Evolutionary conservation across 2,888 invertebrate species (phyloP), one percentile per base, ranked within the genome.

Genomic region (Synanthedon andrenaeformis): DNA sequence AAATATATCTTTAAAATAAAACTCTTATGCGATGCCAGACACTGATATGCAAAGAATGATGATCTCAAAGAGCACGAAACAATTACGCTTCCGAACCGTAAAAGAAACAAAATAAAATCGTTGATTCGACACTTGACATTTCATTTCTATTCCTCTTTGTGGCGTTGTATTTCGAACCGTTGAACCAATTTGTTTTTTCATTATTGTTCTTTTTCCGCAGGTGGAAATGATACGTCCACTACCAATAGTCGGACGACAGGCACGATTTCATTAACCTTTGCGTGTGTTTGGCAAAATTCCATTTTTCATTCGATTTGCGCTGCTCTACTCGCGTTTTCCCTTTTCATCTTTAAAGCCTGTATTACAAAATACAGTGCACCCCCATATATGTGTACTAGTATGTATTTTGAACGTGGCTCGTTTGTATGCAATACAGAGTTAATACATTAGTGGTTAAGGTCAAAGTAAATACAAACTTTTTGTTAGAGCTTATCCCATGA

Each of bases 111-210:
- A 62, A 62, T 62, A 63, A 66, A 66, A 63, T 63, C 59, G 58
- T 65, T 62, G 58, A 62, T 64, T 63, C 45, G 45, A 45, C 61
- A 59, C 55, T 59, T 74, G 78, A 76, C 76, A 69, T 74, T 76
- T 75, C 72, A 79, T 78, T 79, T 76, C 65, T 69, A 71, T 72
- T 71, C 64, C 67, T 63, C 72, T 76, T 75, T 78, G 72, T 68
- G 59, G 61, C 59, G 61, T 58, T 62, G 57, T 64, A 56, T 69
- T 69, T 64, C 63, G 62, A 68, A 62, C 61, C 58, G 60, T 59
- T 13, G 45, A 14, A 35, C 35, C 45, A 45, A 12, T 45, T 35
- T 35, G 4, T 35, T 64, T 70, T 69, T 70, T 65, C 61, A 64
- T 70, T 68, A 65, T 65, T 59, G 59, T 60, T 56, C 60, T 63